Base-by-base conservation (phyloP, 2,888 invertebrate genomes). In the Miltochrista miniata region DNA sequence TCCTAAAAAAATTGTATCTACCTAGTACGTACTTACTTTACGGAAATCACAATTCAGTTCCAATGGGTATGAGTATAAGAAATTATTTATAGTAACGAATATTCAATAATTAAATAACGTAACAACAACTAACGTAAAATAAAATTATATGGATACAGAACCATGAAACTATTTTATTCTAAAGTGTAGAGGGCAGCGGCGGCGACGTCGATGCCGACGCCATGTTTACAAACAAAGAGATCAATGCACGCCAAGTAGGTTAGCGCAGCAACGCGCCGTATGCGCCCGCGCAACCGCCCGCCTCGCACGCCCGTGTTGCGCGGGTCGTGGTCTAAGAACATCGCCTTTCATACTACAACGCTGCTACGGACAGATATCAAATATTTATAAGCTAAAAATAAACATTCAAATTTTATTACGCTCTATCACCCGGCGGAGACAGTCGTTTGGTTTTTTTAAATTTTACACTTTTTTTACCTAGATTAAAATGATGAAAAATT, bases 181-280 rank as follows among this genome's bases (percentile, higher is more conserved):
- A 45, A 49, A 55, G 46, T 57, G 59, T 59, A 45, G 62, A 71
- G 74, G 73, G 73, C 70, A 66, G 67, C 70, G 68, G 63, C 36
- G 48, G 11, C 41, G 39, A 31, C 72, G 69, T 62, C 72, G 72
- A 64, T 76, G 70, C 64, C 78, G 81, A 74, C 81, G 85, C 82
- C 85, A 84, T 92, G 92, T 92, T 92, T 92, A 91, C 88, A 90
- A 92, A 92, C 92, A 92, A 90, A 85, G 83, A 90, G 92, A 92
- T 87, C 91, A 92, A 92, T 77, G 92, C 73, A 79, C 92, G 81
- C 79, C 75, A 92, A 90, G 90, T 92, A 90, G 91, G 92, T 90
- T 89, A 90, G 66, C 81, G 76, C 83, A 80, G 79, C 79, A 70
- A 68, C 72, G 74, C 71, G 79, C 77, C 56, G 65, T 56, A 72